Evolutionary conservation across 2,888 invertebrate species (phyloP).

Genomic region (Trichogramma dendrolimi): DNA sequence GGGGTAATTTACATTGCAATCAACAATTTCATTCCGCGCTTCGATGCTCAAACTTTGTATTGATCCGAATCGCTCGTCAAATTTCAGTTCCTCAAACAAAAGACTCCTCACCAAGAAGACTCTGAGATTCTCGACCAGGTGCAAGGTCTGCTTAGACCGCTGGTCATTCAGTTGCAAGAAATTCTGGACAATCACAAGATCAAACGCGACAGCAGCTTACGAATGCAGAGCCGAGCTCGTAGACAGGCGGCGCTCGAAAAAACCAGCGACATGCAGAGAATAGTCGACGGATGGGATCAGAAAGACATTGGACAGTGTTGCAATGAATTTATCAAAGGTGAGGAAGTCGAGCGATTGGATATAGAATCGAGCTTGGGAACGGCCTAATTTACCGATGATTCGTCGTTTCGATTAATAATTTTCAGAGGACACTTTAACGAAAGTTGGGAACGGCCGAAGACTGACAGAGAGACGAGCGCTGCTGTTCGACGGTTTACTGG

Average conservation of each 20-base stretch:
- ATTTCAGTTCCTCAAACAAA: conserved; percentile 63
- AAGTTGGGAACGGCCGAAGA: conserved; percentile 71
- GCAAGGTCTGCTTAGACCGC: conserved; percentile 79
- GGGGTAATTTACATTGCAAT: conserved; percentile 54
- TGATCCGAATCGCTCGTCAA: too few relatives aligned
- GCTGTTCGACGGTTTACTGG: conserved; percentile 89
- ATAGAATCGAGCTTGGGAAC: neutral
- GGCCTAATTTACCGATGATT: neutral
- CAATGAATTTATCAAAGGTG: conserved; percentile 90
- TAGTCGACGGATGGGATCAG: conserved; percentile 91
- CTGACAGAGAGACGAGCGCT: conserved; percentile 85
- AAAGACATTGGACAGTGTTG: conserved; percentile 89
- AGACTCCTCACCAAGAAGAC: conserved; percentile 80
- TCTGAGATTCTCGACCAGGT: conserved; percentile 88
- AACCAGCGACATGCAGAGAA: conserved; percentile 80
- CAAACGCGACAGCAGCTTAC: conserved; percentile 65
- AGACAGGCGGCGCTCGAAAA: conserved; percentile 82
- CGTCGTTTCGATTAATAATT: conserved; percentile 18
- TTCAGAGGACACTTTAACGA: conserved; percentile 75
- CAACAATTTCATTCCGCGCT: too few relatives aligned
- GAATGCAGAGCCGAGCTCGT: conserved; percentile 70
- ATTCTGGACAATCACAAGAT: conserved; percentile 62
- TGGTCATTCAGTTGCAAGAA: conserved; percentile 74
- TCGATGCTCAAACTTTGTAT: too few relatives aligned
- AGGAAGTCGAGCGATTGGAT: conserved; percentile 22